Base-by-base conservation (phyloP, 2,888 invertebrate genomes). In the Zonitis immaculata region DNA sequence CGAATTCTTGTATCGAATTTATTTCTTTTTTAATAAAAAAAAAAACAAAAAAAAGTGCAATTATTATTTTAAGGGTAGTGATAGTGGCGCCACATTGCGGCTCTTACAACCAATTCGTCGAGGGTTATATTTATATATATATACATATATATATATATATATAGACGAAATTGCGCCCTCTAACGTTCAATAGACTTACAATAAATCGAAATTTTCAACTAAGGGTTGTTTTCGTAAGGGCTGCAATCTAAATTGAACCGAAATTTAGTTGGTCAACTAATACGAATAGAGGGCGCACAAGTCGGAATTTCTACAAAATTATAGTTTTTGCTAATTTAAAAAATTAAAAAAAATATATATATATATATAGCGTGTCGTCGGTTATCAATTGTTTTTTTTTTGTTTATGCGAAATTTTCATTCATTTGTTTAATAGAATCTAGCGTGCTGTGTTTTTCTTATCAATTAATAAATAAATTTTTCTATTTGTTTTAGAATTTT, bases 121-220 rank as follows among this genome's bases (percentile, higher is more conserved):
- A n/a, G n/a, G n/a, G n/a, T n/a, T n/a, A n/a, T n/a, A n/a, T n/a
- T n/a, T n/a, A n/a, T n/a, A n/a, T n/a, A n/a, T n/a, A n/a, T n/a
- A n/a, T n/a, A n/a, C n/a, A n/a, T n/a, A n/a, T n/a, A n/a, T n/a
- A n/a, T n/a, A n/a, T n/a, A n/a, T n/a, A n/a, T n/a, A n/a, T n/a
- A n/a, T n/a, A n/a, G n/a, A n/a, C n/a, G 47, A 43, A 44, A 9
- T 18, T 42, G 57, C 62, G 66, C 64, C 62, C 51, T 66, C 71
- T 69, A 42, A 44, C 65, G 67, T 59, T 57, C 58, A 63, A 66
- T 67, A 68, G 71, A n/a, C n/a, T 61, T 42, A 55, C n/a, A 65
- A 66, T 58, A 60, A 64, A 65, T 64, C n/a, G n/a, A n/a, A n/a
- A n/a, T 71, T 73, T 68, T 59, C 70, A 69, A 66, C 59, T 7